These are phyloP conservation scores for Mythimna ferrago DNA, from an alignment of 2,888 invertebrate species.

Conservation along the genomic window DNA sequence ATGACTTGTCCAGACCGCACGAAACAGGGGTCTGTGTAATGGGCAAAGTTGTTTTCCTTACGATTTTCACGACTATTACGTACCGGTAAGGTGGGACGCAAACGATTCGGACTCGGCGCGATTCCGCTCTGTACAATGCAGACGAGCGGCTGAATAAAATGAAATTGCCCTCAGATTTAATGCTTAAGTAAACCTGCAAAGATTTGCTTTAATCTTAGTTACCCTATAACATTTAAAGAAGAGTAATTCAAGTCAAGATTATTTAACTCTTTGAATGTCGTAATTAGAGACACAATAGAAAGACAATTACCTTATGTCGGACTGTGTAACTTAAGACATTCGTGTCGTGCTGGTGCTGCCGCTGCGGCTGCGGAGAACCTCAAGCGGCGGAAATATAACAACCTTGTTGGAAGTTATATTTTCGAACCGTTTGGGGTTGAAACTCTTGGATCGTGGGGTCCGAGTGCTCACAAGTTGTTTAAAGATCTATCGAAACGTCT, in stretches of 20 bases:
- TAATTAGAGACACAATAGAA: too few relatives aligned
- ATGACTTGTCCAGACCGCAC: conserved; percentile 30
- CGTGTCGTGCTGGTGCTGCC: too few relatives aligned
- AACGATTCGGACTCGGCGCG: conserved; percentile 63
- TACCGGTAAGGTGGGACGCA: conserved; percentile 71
- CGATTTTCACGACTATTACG: conserved; percentile 73
- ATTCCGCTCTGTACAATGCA: conserved; percentile 38
- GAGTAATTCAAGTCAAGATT: not conserved
- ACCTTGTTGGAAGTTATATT: too few relatives aligned
- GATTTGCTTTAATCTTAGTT: not conserved
- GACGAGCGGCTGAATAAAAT: conserved; percentile 37
- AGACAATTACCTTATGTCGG: too few relatives aligned
- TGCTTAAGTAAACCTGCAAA: not conserved
- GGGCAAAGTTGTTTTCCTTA: conserved; percentile 77
- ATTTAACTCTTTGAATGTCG: too few relatives aligned
- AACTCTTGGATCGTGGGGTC: too few relatives aligned
- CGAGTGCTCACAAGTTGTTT: too few relatives aligned
- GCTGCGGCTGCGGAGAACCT: too few relatives aligned
- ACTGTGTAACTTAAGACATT: too few relatives aligned
- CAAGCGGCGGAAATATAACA: too few relatives aligned
- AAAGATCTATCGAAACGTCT: too few relatives aligned
- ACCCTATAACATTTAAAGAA: not conserved
- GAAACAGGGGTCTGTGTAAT: conserved; percentile 70
- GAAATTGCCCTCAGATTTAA: not conserved
- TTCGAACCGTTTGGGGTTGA: too few relatives aligned